Base-by-base conservation (phyloP, 2,113 vertebrate species). In the Isurus oxyrinchus region DNA sequence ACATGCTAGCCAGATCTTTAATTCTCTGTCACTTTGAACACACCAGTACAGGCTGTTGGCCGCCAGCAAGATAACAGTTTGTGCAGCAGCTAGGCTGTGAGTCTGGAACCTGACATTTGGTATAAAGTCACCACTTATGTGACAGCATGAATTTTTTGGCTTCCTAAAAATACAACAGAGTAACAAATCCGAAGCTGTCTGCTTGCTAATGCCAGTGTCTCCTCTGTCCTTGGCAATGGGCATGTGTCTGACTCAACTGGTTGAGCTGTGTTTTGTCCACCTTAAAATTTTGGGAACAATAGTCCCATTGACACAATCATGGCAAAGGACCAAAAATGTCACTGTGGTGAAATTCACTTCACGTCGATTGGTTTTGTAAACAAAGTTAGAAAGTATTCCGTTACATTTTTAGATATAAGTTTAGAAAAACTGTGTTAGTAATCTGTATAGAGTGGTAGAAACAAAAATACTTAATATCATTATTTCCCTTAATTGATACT, bases 101-200 rank as follows among this genome's bases (percentile, higher is more conserved):
- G 96, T 44, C 96, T 69, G 94, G 40, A 84, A 97, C 87, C 84
- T 97, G 96, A 96, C 96, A 81, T 55, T 96, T 97, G 97, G 96
- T 96, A 87, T 57, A 93, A 81, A 96, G 96, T 97, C 96, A 97
- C 0, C 0, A 0, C 67, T 96, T 96, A 96, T 90, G 96, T 96
- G 94, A 97, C 93, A 96, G 96, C 96, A 96, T 97, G 97, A 91
- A 97, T 97, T 97, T 96, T 96, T 79, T 95, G 96, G 96, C 97
- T 97, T 97, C 97, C 97, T 97, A 96, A 97, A 97, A 97, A 97
- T 96, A 97, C 95, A 96, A 63, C 96, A 84, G 27, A 67, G 3
- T 96, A 96, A 96, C 96, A 97, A 97, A 96, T 35, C 96, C 72
- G 97, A 84, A 97, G 90, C 4, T 10, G 66, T 49, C 57, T 96